phyloP scores from a whole-genome alignment of 2,113 vertebrate genomes.

The Piaya cayana region DNA sequence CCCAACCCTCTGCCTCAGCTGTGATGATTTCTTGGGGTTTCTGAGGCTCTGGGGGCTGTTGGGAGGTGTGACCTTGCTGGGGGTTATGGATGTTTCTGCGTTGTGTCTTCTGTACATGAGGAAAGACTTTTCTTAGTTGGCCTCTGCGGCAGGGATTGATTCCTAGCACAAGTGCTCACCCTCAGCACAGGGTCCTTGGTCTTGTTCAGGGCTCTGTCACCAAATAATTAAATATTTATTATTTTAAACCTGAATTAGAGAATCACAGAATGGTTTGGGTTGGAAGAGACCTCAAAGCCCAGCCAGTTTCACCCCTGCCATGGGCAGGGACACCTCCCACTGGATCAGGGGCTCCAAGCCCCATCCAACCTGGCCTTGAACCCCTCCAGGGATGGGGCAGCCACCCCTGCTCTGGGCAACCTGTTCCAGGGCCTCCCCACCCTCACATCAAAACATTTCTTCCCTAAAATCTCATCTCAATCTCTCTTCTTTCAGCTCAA shows the following conservation, averaged over 20 bases:
- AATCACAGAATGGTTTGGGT: too few species aligned
- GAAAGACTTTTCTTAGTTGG: background rate
- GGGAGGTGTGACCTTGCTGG: background rate
- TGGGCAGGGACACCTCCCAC: too few species aligned
- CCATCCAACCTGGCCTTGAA: too few species aligned
- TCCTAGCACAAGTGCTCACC: background rate
- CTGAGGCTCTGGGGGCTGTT: background rate
- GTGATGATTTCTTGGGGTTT: background rate
- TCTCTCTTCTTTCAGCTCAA: too few species aligned
- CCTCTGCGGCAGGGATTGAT: background rate
- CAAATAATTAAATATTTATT: background rate
- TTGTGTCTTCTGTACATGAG: background rate
- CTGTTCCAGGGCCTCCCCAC: too few species aligned
- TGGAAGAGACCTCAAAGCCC: too few species aligned
- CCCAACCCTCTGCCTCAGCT: background rate
- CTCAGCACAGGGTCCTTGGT: background rate
- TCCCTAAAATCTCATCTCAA: too few species aligned
- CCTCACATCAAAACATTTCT: too few species aligned
- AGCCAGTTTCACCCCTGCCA: too few species aligned
- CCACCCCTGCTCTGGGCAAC: too few species aligned
- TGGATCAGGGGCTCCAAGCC: too few species aligned
- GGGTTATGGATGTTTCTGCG: rapidly evolving
- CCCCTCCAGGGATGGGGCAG: too few species aligned
- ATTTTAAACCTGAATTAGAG: background rate
- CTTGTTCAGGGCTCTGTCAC: background rate